Evolutionary conservation across 64 coral and sea anemone genomes (phyloP).

Genomic region (Montipora sp.): DNA sequence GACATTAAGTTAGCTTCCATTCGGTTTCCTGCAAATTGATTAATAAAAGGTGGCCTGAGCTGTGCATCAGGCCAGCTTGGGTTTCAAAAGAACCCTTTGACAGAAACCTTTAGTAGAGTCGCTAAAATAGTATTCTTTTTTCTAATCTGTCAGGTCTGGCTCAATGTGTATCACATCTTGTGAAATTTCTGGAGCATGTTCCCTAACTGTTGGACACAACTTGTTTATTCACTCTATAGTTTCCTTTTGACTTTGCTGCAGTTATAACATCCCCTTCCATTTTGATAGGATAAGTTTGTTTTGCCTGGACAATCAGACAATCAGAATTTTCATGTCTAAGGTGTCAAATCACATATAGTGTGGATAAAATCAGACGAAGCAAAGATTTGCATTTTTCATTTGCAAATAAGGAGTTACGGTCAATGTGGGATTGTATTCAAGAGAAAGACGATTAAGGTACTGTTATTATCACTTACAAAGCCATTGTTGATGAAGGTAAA

Average conservation of each 20-base stretch:
- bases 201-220: neutral
- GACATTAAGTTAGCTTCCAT: slow-evolving; percentile 53
- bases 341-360: neutral
- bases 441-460: neutral
- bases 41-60: neutral
- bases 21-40: neutral
- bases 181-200: neutral
- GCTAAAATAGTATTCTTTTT: neutral
- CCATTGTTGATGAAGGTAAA: neutral
- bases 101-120: neutral
- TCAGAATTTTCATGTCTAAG: neutral
- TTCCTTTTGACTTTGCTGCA: neutral
- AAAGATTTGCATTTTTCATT: neutral
- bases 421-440: neutral
- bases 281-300: neutral
- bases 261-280: neutral
- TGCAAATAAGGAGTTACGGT: neutral
- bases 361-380: neutral
- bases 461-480: neutral
- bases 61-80: neutral
- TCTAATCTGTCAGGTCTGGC: neutral
- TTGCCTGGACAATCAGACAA: neutral
- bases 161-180: neutral
- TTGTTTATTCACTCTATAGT: neutral
- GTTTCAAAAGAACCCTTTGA: neutral